Evolutionary conservation across 2,797 vertebrate species (phyloP).

Genomic region (Picus viridis): DNA sequence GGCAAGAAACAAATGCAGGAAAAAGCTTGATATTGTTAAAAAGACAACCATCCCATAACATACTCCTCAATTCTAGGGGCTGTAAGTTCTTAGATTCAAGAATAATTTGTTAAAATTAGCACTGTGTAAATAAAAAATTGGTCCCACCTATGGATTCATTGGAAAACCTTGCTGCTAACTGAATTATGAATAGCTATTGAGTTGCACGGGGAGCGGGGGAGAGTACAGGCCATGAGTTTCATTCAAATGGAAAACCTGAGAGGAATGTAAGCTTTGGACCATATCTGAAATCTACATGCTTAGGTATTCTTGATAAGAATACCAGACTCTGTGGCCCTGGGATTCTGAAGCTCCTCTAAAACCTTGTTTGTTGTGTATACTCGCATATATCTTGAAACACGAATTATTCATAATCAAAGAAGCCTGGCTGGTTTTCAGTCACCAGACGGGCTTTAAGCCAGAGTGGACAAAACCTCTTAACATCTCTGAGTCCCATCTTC

Average conservation of each 20-base stretch:
- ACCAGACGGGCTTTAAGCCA: neutral
- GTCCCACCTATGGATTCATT: neutral
- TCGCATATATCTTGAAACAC: neutral
- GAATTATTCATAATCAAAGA: neutral
- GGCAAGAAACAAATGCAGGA: neutral
- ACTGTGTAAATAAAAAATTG: neutral
- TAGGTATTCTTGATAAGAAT: neutral
- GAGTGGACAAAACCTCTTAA: neutral
- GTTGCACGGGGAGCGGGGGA: rapidly evolving
- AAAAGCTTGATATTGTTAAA: neutral
- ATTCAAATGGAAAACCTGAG: neutral
- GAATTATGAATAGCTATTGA: neutral
- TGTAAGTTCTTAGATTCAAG: neutral
- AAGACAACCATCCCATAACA: neutral
- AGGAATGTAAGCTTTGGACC: neutral
- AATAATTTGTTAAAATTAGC: neutral
- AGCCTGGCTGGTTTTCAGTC: neutral
- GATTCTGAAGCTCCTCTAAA: neutral
- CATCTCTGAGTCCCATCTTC: neutral
- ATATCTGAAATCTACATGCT: neutral
- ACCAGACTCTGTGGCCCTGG: neutral
- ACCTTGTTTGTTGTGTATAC: neutral
- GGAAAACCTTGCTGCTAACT: neutral
- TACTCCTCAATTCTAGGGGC: neutral
- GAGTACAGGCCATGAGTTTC: neutral